phyloP scores from a whole-genome alignment of 2,888 invertebrate genomes.

The Ectobius pallidus region DNA sequence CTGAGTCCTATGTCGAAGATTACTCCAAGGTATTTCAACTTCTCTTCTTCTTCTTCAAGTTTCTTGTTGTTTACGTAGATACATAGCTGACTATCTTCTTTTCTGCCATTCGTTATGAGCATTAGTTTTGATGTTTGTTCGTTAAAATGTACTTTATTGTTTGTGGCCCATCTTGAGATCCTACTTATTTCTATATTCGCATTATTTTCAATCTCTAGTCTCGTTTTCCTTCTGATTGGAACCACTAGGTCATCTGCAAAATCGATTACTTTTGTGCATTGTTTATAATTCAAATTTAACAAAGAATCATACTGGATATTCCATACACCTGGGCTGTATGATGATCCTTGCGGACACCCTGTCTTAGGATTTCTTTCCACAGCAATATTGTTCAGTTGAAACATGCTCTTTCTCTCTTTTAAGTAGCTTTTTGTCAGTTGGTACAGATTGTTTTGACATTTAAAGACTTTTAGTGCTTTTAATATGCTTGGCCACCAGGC shows the following conservation, averaged over 20 bases:
- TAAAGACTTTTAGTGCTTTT: neutral
- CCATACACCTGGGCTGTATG: neutral
- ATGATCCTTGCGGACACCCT: neutral
- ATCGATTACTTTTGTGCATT: neutral
- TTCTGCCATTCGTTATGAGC: neutral
- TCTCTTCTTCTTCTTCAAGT: neutral
- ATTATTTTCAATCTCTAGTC: too few relatives aligned
- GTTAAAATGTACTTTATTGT: neutral
- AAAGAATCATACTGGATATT: too few relatives aligned
- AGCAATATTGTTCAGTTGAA: neutral
- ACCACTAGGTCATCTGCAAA: neutral
- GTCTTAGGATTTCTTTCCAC: neutral
- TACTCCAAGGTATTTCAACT: slow-evolving; percentile 4
- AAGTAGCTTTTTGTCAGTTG: neutral
- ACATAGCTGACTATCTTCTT: neutral
- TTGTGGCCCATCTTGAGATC: neutral
- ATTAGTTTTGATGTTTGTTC: neutral
- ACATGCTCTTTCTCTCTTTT: neutral
- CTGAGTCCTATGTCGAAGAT: neutral
- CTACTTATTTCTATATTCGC: neutral
- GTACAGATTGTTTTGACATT: neutral
- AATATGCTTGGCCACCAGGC: neutral
- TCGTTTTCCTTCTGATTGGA: neutral
- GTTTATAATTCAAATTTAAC: too few relatives aligned
- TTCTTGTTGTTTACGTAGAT: neutral